Evolutionary conservation across 2,888 invertebrate genomes (phyloP).

Genomic region (Papilio elwesi): DNA sequence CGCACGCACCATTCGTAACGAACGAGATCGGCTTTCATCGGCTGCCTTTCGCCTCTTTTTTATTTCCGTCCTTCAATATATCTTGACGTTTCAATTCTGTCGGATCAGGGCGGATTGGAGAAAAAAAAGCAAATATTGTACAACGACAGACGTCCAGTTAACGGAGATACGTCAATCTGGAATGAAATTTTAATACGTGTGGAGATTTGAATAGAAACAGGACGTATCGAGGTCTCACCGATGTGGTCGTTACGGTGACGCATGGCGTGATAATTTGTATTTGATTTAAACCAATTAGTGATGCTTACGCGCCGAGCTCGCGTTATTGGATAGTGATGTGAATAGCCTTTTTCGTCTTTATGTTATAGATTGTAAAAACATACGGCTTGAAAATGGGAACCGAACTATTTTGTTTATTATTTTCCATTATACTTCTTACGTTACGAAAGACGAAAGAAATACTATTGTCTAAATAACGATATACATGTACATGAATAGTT

Average conservation of each 20-base stretch:
- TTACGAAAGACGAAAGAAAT: too few relatives aligned
- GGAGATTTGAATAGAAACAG: conserved; percentile 39
- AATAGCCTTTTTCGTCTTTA: conserved; percentile 54
- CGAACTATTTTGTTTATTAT: conserved; percentile 33
- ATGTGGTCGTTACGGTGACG: conserved; percentile 55
- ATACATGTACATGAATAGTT: too few relatives aligned
- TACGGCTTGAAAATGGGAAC: conserved; percentile 46
- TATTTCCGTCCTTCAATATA: conserved; percentile 64
- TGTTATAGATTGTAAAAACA: conserved; percentile 44
- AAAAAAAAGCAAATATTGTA: conserved; percentile 54
- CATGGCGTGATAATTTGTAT: conserved; percentile 72
- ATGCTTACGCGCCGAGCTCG: conserved; percentile 78
- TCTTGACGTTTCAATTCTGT: conserved; percentile 75
- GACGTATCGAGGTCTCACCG: conserved; percentile 48
- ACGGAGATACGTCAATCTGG: conserved; percentile 48
- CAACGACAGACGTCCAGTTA: conserved; percentile 51
- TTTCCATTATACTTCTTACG: too few relatives aligned
- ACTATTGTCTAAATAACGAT: too few relatives aligned
- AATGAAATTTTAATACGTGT: conserved; percentile 30
- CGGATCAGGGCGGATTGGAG: conserved; percentile 54
- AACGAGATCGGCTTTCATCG: conserved; percentile 74
- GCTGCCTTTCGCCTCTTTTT: conserved; percentile 59
- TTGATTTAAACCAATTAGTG: conserved; percentile 82
- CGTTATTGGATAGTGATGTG: conserved; percentile 57
- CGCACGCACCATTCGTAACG: conserved; percentile 65